phyloP scores from a whole-genome alignment of 2,797 vertebrate genomes.

The Oreonectes daqikongensis region DNA sequence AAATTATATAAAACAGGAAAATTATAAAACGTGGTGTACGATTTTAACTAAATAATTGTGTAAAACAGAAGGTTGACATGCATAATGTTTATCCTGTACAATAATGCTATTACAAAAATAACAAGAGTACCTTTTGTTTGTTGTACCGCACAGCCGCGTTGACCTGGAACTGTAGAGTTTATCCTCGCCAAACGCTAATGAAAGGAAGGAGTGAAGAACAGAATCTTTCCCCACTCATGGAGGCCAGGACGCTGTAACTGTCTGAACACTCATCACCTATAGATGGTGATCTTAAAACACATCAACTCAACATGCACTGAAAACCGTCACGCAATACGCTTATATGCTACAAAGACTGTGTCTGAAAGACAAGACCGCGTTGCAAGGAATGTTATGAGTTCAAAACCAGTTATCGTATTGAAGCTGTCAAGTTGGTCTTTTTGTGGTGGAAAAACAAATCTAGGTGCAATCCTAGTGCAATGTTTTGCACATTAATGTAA shows the following conservation, averaged over 20 bases:
- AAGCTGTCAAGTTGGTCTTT: background rate
- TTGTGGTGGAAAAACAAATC: background rate
- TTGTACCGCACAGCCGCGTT: conserved; percentile 62
- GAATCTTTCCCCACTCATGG: conserved; percentile 73
- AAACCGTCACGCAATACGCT: conserved; percentile 14
- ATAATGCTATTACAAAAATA: background rate
- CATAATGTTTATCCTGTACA: background rate
- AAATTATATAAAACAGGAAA: too few relatives aligned
- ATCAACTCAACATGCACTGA: conserved; percentile 49
- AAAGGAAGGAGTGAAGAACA: conserved; percentile 43
- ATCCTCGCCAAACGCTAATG: conserved; percentile 53
- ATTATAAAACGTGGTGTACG: too few relatives aligned
- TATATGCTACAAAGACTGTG: background rate
- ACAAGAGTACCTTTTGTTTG: conserved; percentile 22
- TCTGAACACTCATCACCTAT: conserved; percentile 37
- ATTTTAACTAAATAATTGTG: too few relatives aligned
- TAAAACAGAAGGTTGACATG: too few relatives aligned
- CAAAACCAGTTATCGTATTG: background rate
- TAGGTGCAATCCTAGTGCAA: background rate
- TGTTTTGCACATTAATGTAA: background rate
- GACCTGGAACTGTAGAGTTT: conserved; percentile 68
- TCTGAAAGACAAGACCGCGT: conserved; percentile 6
- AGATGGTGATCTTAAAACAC: conserved; percentile 49
- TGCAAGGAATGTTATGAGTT: conserved; percentile 22
- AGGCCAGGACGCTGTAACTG: conserved; percentile 41